Evolutionary conservation across 2,888 invertebrate species (phyloP).

Genomic region (Eretmocerus hayati): DNA sequence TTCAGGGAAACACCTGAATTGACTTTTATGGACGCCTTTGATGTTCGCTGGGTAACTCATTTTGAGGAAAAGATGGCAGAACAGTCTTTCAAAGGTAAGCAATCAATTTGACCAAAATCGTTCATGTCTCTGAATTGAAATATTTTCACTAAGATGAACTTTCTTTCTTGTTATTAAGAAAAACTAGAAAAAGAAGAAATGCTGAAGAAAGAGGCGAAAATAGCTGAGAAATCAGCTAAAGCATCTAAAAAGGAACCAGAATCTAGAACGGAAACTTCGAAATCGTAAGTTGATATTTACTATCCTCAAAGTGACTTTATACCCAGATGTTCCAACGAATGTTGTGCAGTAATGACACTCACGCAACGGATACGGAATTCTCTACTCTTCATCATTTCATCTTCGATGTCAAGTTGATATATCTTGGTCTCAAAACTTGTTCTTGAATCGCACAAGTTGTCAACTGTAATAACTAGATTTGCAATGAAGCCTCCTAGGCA

Average conservation of each 20-base stretch:
- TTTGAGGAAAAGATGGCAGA: slow-evolving; percentile 45
- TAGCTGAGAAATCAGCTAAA: slow-evolving; percentile 2
- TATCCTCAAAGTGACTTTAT: too few species aligned
- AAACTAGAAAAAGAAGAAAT: slow-evolving; percentile 20
- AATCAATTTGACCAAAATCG: not conserved
- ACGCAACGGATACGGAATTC: too few species aligned
- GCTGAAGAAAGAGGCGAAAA: slow-evolving; percentile 13
- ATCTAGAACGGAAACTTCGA: slow-evolving; percentile 20
- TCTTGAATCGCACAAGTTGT: too few species aligned
- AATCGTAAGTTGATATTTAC: slow-evolving; percentile 27
- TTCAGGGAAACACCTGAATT: slow-evolving; percentile 47
- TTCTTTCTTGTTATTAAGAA: slow-evolving; percentile 11
- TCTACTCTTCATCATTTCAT: too few species aligned
- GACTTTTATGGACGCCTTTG: slow-evolving; percentile 46
- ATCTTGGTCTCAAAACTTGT: too few species aligned
- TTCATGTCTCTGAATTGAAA: too few species aligned
- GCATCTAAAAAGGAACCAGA: slow-evolving; percentile 16
- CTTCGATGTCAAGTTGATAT: too few species aligned
- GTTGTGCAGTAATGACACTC: too few species aligned
- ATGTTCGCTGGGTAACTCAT: slow-evolving; percentile 45
- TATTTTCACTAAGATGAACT: not conserved
- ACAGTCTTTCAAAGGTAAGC: slow-evolving; percentile 42
- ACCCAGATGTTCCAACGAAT: too few species aligned
- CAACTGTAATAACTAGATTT: too few species aligned
- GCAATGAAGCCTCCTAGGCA: too few species aligned